Percentiles rank a stretch among this genome's conserved stretches.
Evolutionary conservation across 2,113 vertebrate genomes (phyloP).

Genomic region (Crocuta crocuta): DNA sequence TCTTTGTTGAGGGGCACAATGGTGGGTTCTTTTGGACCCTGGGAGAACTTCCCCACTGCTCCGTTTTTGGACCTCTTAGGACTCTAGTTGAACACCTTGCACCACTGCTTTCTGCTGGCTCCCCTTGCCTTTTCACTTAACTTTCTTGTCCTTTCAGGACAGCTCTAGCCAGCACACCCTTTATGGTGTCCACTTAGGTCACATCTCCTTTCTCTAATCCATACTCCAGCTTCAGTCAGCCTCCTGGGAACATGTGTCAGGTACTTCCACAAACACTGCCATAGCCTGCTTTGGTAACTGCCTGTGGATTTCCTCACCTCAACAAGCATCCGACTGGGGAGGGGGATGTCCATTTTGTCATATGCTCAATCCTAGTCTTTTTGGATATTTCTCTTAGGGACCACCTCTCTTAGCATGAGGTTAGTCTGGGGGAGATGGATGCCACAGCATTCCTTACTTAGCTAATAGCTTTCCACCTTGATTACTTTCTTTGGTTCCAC

Average conservation of each 20-base stretch:
- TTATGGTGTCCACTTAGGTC: neutral
- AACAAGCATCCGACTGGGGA: neutral
- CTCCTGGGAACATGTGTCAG: neutral
- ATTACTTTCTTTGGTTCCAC: neutral
- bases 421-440: neutral
- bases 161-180: neutral
- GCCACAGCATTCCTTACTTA: neutral
- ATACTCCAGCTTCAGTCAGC: neutral
- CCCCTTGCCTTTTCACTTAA: neutral
- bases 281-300: neutral
- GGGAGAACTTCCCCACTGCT: neutral
- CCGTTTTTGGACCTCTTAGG: neutral
- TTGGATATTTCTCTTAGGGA: neutral
- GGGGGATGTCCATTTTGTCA: neutral
- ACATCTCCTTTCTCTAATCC: neutral
- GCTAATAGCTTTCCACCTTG: neutral
- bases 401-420: neutral
- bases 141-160: neutral
- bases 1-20: neutral
- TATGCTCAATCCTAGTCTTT: neutral
- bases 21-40: neutral
- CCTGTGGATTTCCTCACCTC: neutral
- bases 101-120: neutral
- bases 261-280: neutral
- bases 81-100: neutral